A percentile compares a stretch with the other conserved stretches of the same genome.
These are phyloP conservation scores for Tuta absoluta DNA, from an alignment of 2,888 invertebrate species.

Conservation along the genomic window DNA sequence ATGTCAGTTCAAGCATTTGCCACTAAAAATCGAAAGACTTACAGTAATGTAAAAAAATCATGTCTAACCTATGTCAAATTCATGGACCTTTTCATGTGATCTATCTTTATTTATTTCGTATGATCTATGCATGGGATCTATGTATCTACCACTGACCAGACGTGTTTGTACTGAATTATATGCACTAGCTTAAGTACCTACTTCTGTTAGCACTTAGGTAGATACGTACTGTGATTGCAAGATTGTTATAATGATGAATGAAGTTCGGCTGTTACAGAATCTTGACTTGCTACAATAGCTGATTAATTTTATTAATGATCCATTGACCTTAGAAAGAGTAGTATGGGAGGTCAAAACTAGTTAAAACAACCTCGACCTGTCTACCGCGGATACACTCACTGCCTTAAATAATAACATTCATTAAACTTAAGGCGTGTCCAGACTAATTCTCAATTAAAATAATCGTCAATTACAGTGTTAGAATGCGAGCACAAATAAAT, in stretches of 20 bases:
- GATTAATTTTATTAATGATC: conserved; percentile 57
- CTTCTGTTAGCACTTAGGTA: neutral
- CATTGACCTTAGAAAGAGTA: conserved; percentile 50
- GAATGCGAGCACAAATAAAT: neutral
- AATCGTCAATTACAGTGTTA: conserved; percentile 2
- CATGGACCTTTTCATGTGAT: no score
- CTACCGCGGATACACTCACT: neutral
- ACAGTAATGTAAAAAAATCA: no score
- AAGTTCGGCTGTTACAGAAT: conserved; percentile 29
- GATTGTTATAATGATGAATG: conserved; percentile 41
- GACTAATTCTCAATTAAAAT: conserved; percentile 18
- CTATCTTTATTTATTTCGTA: no score
- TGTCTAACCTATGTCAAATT: no score
- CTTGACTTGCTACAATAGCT: conserved; percentile 27
- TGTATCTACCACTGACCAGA: no score
- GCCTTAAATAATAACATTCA: conserved; percentile 5
- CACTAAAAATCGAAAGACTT: no score
- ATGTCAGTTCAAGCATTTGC: no score
- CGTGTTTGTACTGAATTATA: no score
- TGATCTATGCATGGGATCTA: no score
- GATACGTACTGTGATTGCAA: neutral
- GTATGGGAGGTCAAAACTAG: conserved; percentile 52
- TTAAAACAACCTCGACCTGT: conserved; percentile 42
- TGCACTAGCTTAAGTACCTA: no score
- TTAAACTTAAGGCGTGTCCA: conserved; percentile 16